Conservation (phyloP, 2,888 invertebrate genomes). For the Eilema sororculum region DNA sequence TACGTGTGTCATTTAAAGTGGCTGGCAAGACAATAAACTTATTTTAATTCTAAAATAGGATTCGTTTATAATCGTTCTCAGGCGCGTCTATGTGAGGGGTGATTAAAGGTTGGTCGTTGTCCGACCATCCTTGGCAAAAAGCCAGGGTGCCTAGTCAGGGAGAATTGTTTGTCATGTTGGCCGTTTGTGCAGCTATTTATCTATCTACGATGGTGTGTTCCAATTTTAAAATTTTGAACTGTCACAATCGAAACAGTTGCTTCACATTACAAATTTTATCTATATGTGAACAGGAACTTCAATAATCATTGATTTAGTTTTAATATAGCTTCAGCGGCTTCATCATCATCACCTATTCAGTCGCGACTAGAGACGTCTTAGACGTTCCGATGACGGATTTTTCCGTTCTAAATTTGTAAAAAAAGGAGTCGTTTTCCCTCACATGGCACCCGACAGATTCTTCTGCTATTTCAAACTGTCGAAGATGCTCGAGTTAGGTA, state of each 20-base stretch:
- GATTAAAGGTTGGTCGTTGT: slow-evolving; percentile 78
- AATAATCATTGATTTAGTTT: background rate
- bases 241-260: slow-evolving; percentile 27
- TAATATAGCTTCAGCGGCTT: too few relatives aligned
- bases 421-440: too few relatives aligned
- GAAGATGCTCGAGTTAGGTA: too few relatives aligned
- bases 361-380: too few relatives aligned
- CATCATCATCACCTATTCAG: too few relatives aligned
- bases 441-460: too few relatives aligned
- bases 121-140: slow-evolving; percentile 73
- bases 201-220: slow-evolving; percentile 61
- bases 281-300: background rate
- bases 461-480: too few relatives aligned
- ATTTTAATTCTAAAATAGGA: slow-evolving; percentile 74
- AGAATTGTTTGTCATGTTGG: slow-evolving; percentile 60
- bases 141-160: slow-evolving; percentile 64
- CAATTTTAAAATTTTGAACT: slow-evolving; percentile 51
- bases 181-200: slow-evolving; percentile 57
- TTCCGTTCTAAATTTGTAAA: too few relatives aligned
- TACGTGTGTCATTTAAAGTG: slow-evolving; percentile 40
- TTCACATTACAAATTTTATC: background rate
- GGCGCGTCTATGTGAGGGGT: slow-evolving; percentile 56
- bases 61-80: slow-evolving; percentile 55
- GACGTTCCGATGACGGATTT: too few relatives aligned
- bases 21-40: slow-evolving; percentile 57